These are phyloP conservation scores for Orthosia cruda DNA, from an alignment of 2,888 invertebrate genomes.

Conservation along the genomic window DNA sequence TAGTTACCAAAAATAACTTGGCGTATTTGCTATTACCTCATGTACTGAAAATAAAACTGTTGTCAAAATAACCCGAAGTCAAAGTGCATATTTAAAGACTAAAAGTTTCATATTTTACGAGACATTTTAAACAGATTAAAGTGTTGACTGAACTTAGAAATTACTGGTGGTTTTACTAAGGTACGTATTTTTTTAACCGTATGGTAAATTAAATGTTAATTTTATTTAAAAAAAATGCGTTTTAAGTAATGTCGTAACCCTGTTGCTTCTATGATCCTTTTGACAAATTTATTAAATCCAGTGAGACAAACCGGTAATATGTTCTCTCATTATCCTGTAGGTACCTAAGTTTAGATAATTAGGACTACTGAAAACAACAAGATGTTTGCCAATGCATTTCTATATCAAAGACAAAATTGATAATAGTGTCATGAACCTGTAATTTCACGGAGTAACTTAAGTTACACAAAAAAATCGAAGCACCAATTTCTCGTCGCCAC, in stretches of 20 bases:
- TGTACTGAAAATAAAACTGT: not conserved
- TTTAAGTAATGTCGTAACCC: not conserved
- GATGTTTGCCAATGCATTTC: not conserved
- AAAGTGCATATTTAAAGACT: not conserved
- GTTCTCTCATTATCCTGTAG: too few species aligned
- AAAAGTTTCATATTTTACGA: not conserved
- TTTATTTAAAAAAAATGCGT: too few species aligned
- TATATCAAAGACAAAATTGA: not conserved
- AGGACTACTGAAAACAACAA: not conserved
- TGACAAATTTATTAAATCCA: not conserved
- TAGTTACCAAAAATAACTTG: not conserved
- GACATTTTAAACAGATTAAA: slow-evolving; percentile 4
- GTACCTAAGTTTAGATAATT: too few species aligned
- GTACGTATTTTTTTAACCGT: not conserved
- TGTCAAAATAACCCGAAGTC: not conserved
- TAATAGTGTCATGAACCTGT: not conserved
- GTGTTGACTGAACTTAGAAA: not conserved
- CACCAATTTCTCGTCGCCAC: slow-evolving; percentile 35
- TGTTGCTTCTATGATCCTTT: not conserved
- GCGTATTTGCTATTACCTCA: too few species aligned
- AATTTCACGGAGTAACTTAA: not conserved
- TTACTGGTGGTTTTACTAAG: not conserved
- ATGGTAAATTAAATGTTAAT: not conserved
- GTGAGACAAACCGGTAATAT: too few species aligned
- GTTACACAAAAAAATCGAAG: not conserved